These are phyloP conservation scores for Drosophila pallidifrons DNA, from an alignment of 1,140 invertebrate genomes.

Conservation along the genomic window DNA sequence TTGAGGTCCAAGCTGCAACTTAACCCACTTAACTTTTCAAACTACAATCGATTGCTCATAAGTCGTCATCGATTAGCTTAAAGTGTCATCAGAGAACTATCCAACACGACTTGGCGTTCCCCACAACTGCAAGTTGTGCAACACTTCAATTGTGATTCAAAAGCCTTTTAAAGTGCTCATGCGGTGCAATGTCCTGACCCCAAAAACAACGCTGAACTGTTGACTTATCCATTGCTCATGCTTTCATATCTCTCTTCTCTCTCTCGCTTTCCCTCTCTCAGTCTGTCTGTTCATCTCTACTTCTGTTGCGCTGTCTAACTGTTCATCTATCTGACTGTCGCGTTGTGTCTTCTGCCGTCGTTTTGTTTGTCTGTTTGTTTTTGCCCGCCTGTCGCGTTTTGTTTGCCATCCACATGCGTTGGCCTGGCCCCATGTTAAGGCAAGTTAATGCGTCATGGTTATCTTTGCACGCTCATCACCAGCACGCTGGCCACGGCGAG, in stretches of 20 bases:
- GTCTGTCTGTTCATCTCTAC: neutral
- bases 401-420: conserved; percentile 76
- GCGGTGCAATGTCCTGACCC: conserved; percentile 70
- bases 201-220: conserved; percentile 67
- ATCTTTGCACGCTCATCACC: conserved; percentile 62
- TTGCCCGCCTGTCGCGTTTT: conserved; percentile 72
- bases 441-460: conserved; percentile 69
- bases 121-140: conserved; percentile 24
- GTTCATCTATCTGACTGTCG: conserved; percentile 24
- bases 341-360: conserved; percentile 49
- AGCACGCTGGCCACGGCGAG: conserved; percentile 1
- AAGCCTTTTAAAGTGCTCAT: conserved; percentile 19
- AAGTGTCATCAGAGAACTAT: neutral
- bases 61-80: neutral
- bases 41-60: neutral
- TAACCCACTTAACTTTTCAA: no score
- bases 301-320: conserved; percentile 13
- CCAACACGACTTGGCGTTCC: neutral
- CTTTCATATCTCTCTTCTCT: conserved; percentile 20
- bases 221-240: conserved; percentile 54
- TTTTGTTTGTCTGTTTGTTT: conserved; percentile 20
- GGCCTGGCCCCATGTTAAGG: conserved; percentile 55
- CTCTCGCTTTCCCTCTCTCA: neutral
- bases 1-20: no score
- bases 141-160: conserved; percentile 35